Conservation (phyloP, 2,888 invertebrate genomes). For the Pycnomerus fuliginosus region DNA sequence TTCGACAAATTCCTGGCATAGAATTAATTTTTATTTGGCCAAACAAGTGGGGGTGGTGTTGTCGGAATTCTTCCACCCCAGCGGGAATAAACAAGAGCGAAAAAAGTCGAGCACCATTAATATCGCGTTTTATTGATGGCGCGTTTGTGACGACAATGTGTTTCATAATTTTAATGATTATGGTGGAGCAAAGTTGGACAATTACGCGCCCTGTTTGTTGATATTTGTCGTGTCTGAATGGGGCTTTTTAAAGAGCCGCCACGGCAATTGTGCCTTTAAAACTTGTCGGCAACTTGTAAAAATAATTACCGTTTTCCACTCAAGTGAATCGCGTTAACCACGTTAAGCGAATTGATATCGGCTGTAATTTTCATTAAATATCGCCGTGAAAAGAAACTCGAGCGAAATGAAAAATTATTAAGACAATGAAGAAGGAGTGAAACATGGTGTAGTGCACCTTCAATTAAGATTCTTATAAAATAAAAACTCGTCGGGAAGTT, state of each 20-base stretch:
- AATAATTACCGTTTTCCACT: slow-evolving; percentile 46
- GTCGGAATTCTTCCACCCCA: too few species aligned
- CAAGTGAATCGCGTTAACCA: slow-evolving; percentile 39
- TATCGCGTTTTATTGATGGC: slow-evolving; percentile 14
- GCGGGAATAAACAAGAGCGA: background rate
- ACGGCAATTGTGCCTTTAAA: slow-evolving; percentile 12
- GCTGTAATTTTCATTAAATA: slow-evolving; percentile 52
- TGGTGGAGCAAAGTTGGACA: slow-evolving; percentile 11
- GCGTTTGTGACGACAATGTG: slow-evolving; percentile 13
- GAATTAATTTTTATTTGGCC: too few species aligned
- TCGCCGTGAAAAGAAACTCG: slow-evolving; percentile 31
- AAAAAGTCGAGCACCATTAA: slow-evolving; percentile 10
- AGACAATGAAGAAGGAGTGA: slow-evolving; percentile 48
- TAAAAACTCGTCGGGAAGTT: slow-evolving; percentile 37
- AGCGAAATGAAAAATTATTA: slow-evolving; percentile 51
- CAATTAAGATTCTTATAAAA: slow-evolving; percentile 46
- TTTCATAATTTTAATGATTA: slow-evolving; percentile 14
- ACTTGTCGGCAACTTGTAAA: slow-evolving; percentile 36
- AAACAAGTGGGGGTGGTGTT: too few species aligned
- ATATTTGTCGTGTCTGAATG: slow-evolving; percentile 14
- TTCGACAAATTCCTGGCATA: too few species aligned
- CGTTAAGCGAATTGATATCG: slow-evolving; percentile 41
- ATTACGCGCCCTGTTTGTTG: slow-evolving; percentile 16
- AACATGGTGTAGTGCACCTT: slow-evolving; percentile 51
- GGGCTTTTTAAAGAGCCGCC: slow-evolving; percentile 9